These are phyloP conservation scores for Melitaea cinxia DNA, from an alignment of 1,140 invertebrate genomes.

Conservation along the genomic window DNA sequence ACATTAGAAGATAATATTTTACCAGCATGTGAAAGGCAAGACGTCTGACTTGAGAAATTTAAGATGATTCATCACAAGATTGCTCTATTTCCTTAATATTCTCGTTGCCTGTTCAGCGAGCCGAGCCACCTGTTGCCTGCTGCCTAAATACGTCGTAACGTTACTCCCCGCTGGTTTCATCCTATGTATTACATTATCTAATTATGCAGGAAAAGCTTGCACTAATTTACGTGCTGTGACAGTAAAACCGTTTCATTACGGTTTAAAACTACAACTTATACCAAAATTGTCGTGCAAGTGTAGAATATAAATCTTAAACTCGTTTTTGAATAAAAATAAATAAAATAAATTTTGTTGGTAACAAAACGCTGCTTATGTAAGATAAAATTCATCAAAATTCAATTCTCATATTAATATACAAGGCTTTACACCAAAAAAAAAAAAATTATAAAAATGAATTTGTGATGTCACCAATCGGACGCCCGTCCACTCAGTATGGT, in stretches of 20 bases:
- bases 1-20: neutral
- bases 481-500: no score
- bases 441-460: no score
- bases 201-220: constrained; percentile 22
- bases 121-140: constrained; percentile 35
- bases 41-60: constrained; percentile 17
- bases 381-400: no score
- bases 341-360: no score
- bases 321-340: no score
- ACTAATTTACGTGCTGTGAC: constrained; percentile 25
- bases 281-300: neutral
- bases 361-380: no score
- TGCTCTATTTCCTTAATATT: constrained; percentile 35
- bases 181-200: constrained; percentile 32
- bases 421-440: no score
- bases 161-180: constrained; percentile 27
- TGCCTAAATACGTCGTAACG: constrained; percentile 33
- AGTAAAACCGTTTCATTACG: constrained; percentile 1
- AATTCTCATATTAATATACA: no score
- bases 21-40: constrained; percentile 5
- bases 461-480: no score
- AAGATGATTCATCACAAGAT: constrained; percentile 31
- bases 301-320: neutral
- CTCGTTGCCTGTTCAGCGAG: constrained; percentile 21
- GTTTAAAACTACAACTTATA: constrained; percentile 1